A percentile compares a stretch with the other conserved stretches of the same genome.
Conservation (phyloP, 2,797 vertebrate genomes). For the Gallirallus australis region DNA sequence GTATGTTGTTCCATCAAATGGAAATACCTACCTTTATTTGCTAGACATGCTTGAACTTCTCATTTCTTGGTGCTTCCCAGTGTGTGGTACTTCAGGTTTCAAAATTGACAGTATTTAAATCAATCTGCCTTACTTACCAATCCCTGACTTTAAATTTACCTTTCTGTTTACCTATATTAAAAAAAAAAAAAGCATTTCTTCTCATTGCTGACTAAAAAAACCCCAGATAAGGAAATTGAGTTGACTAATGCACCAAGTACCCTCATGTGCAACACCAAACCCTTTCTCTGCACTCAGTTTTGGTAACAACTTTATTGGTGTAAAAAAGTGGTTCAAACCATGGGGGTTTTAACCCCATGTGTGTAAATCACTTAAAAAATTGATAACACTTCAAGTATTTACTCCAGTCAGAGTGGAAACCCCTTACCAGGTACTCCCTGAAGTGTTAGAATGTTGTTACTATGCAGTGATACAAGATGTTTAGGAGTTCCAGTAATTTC, state of each 20-base stretch:
- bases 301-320: background rate
- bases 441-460: background rate
- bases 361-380: background rate
- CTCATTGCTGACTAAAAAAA: background rate
- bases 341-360: background rate
- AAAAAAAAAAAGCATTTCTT: background rate
- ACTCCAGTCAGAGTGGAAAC: background rate
- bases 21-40: background rate
- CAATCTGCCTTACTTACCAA: background rate
- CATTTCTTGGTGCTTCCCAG: background rate
- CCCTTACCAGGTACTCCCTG: background rate
- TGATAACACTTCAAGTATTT: background rate
- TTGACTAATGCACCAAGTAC: background rate
- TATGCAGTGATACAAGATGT: background rate
- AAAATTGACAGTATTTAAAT: background rate
- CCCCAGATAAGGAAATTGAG: background rate
- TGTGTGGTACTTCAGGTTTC: background rate
- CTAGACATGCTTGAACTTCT: background rate
- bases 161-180: background rate
- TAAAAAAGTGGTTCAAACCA: background rate
- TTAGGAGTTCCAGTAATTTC: background rate
- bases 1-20: background rate
- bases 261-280: background rate
- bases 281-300: background rate
- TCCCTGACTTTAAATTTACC: background rate